These are phyloP conservation scores for Noctilio leporinus DNA, from an alignment of 2,113 vertebrate genomes.

Conservation along the genomic window DNA sequence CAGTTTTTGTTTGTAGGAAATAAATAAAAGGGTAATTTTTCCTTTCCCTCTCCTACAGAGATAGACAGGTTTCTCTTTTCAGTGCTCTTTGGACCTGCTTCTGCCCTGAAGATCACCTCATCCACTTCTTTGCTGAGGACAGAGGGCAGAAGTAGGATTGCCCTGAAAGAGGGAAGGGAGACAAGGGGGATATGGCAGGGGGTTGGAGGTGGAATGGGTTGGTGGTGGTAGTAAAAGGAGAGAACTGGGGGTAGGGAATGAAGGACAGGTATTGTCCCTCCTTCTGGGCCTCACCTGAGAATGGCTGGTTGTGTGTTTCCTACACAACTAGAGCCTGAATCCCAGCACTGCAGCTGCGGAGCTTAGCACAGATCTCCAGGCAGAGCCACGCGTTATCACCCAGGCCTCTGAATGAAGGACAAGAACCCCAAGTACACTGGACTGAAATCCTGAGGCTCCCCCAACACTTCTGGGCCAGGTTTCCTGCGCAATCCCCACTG, in stretches of 20 bases:
- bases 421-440: accelerated
- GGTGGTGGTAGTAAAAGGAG: neutral
- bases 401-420: neutral
- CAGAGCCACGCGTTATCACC: neutral
- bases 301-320: neutral
- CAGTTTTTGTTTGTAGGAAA: neutral
- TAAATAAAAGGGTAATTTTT: neutral
- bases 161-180: neutral
- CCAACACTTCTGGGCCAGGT: neutral
- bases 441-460: neutral
- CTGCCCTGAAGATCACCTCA: neutral
- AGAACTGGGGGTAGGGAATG: neutral
- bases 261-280: neutral
- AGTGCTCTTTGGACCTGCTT: neutral
- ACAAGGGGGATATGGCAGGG: neutral
- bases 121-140: neutral
- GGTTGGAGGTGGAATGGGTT: accelerated
- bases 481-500: neutral
- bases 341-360: neutral
- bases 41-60: neutral
- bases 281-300: neutral
- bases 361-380: neutral
- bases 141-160: neutral
- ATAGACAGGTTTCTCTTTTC: neutral
- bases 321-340: neutral